Evolutionary conservation across 2,888 invertebrate species (phyloP), one percentile per base, ranked within the genome.

Genomic region (Platycnemis pennipes): DNA sequence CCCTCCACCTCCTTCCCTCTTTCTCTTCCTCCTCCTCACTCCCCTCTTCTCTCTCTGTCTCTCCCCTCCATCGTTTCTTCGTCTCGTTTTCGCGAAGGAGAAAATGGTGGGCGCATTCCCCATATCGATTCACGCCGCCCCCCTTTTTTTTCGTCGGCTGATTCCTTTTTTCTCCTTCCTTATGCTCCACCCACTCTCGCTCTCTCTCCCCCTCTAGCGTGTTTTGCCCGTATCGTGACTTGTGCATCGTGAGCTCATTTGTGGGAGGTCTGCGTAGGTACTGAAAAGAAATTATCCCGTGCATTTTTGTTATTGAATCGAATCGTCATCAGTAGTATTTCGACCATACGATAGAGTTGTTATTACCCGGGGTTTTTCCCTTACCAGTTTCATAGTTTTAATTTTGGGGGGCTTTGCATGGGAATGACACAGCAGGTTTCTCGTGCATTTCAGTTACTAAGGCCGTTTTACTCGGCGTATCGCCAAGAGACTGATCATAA

Each of bases 41-140:
- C 19, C 16, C 63, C 22, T 31, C 42, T 5, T 1, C 91, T 22
- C 19, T n/a, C 26, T 53, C 44, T 56, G 2, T 22, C 89, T 37
- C 89, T 37, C 53, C 26, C 31, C 42, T 44, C 0, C 86, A 16
- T 13, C 37, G 42, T 86, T 37, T 44, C 86, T 42, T 44, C 37
- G n/a, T 26, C 87, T 45, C 45, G n/a, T 44, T 45, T 46, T 87
- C 87, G 45, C 87, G 77, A 77, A 77, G 37, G 31, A 77, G 77
- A 77, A 26, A 77, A 77, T 77, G 77, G 77, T 31, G 37, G 77
- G 31, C 77, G 26, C 87, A 44, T 46, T 26, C 87, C 44, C 87
- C 87, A 19, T 87, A 44, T 46, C 87, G 44, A 44, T 44, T 87
- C 45, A 87, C 45, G 26, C 87, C 44, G 11, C 26, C 44, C 46